Percentiles rank a stretch among this genome's conserved stretches.
phyloP scores from a whole-genome alignment of 2,888 invertebrate species.

The Synergus itoensis region DNA sequence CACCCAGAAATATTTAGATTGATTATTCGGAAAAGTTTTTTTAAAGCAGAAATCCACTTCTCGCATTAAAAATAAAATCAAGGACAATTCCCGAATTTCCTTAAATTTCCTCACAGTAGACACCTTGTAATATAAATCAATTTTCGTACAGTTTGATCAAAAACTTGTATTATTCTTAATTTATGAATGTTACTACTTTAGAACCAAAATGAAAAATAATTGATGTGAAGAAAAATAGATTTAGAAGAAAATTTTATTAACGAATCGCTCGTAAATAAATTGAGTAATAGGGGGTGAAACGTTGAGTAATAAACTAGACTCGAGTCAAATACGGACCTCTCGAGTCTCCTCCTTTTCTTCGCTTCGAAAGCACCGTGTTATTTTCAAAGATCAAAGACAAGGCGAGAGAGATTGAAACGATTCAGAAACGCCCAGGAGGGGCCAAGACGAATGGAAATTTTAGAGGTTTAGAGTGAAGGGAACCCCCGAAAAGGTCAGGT shows the following conservation, averaged over 20 bases:
- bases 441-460: constrained; percentile 43
- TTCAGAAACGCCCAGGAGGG: constrained; percentile 61
- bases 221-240: not conserved
- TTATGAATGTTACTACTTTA: no score
- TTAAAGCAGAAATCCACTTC: no score
- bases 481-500: constrained; percentile 41
- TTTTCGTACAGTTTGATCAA: no score
- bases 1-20: no score
- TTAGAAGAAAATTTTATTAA: not conserved
- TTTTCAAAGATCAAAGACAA: constrained; percentile 72
- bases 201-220: not conserved
- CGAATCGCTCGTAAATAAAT: not conserved
- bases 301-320: not conserved
- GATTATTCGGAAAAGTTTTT: no score
- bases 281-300: not conserved
- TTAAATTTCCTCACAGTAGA: no score
- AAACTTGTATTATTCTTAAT: no score
- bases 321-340: not conserved
- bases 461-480: constrained; percentile 7
- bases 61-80: no score
- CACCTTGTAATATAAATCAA: no score
- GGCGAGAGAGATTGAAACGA: constrained; percentile 69
- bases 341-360: not conserved
- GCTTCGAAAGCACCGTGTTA: constrained; percentile 58
- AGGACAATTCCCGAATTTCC: no score